Conservation (phyloP, 2,888 invertebrate species). For the Brachyptera risi region DNA sequence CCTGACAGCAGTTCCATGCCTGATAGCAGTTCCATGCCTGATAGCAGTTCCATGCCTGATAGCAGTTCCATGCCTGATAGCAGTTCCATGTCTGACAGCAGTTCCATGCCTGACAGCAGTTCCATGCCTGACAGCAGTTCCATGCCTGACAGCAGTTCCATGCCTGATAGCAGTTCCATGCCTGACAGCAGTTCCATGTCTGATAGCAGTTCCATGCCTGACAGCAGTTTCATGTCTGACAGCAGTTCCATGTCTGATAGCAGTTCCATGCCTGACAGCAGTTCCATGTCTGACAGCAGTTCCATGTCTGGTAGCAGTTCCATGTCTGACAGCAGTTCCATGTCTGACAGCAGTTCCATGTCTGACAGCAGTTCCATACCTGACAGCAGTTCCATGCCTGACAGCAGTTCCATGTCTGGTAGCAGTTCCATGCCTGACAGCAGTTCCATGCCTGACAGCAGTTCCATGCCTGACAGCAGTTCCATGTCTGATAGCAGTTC, state of each 20-base stretch:
- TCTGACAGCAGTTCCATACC: too few species aligned
- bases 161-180: conserved; percentile 57
- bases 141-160: background rate
- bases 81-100: conserved; percentile 32
- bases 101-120: conserved; percentile 32
- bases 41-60: conserved; percentile 38
- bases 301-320: conserved; percentile 54
- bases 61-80: too few species aligned
- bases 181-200: conserved; percentile 28
- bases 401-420: conserved; percentile 38
- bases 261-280: too few species aligned
- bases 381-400: conserved; percentile 32
- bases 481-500: conserved; percentile 54
- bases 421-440: too few species aligned
- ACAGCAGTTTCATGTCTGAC: too few species aligned
- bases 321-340: background rate
- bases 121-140: conserved; percentile 36
- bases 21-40: conserved; percentile 62
- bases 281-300: conserved; percentile 32
- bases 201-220: too few species aligned
- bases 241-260: conserved; percentile 40
- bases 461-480: too few species aligned
- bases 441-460: conserved; percentile 34
- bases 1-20: conserved; percentile 28
- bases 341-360: conserved; percentile 33